Percentiles rank a stretch among this genome's conserved stretches.
These are phyloP conservation scores for Calypte anna DNA, from an alignment of 2,113 vertebrate genomes.

Conservation along the genomic window DNA sequence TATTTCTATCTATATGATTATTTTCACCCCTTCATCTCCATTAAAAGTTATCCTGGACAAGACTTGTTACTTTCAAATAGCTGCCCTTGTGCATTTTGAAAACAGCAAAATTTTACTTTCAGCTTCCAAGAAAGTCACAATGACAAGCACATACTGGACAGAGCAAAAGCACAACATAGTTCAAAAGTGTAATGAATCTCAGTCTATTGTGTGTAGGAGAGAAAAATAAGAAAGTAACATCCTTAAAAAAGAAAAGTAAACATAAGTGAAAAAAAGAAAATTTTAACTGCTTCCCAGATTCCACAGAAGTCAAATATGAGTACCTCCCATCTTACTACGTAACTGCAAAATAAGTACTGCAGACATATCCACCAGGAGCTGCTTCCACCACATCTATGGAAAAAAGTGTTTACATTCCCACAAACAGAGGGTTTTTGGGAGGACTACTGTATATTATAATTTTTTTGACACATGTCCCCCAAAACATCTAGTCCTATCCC, in stretches of 20 bases:
- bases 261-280: background rate
- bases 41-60: background rate
- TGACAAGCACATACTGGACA: background rate
- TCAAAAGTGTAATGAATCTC: background rate
- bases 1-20: background rate
- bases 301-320: background rate
- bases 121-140: background rate
- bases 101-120: background rate
- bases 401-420: background rate
- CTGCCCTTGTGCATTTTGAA: background rate
- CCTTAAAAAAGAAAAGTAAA: background rate
- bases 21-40: background rate
- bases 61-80: background rate
- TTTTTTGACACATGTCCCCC: background rate
- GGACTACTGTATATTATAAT: rapidly evolving
- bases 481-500: background rate
- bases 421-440: background rate
- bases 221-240: rapidly evolving
- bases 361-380: background rate
- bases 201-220: background rate
- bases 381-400: background rate
- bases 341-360: background rate
- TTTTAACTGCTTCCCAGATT: background rate
- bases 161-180: background rate
- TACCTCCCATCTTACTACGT: background rate